These are phyloP conservation scores for Sarcophaga subvicina DNA, from an alignment of 2,888 invertebrate genomes.

Conservation along the genomic window DNA sequence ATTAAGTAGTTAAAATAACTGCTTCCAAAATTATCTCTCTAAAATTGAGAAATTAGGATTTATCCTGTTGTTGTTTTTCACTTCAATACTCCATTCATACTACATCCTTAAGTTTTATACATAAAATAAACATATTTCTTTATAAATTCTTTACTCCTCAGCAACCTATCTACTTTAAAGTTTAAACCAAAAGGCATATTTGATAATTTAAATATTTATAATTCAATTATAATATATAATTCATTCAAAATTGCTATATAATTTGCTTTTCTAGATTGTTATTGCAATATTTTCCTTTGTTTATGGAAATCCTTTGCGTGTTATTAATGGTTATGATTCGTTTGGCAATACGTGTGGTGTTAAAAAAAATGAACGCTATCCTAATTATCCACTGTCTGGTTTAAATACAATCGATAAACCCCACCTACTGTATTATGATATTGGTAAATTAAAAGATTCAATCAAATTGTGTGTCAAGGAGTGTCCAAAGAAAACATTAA, in stretches of 20 bases:
- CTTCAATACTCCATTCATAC: too few species aligned
- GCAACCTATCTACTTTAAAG: too few species aligned
- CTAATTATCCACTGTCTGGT: constrained; percentile 89
- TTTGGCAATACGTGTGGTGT: constrained; percentile 97
- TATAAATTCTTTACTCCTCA: too few species aligned
- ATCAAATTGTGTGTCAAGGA: constrained; percentile 94
- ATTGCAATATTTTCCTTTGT: constrained; percentile 94
- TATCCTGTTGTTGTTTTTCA: too few species aligned
- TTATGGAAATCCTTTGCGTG: constrained; percentile 92
- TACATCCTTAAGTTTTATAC: too few species aligned
- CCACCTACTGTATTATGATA: constrained; percentile 92
- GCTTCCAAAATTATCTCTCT: too few species aligned
- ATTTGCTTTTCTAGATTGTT: constrained; percentile 85
- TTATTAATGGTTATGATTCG: constrained; percentile 95
- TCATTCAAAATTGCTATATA: neutral
- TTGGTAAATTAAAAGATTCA: constrained; percentile 88
- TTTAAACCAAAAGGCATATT: too few species aligned
- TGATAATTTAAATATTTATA: too few species aligned
- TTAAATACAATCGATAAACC: constrained; percentile 90
- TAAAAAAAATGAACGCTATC: constrained; percentile 88
- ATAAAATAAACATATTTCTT: too few species aligned
- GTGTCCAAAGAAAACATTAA: constrained; percentile 89
- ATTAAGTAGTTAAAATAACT: too few species aligned
- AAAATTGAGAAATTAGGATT: too few species aligned
- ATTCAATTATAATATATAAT: too few species aligned